A percentile compares a stretch with the other conserved stretches of the same genome.
Conservation (phyloP, 2,888 invertebrate genomes). For the Thereva nobilitata region DNA sequence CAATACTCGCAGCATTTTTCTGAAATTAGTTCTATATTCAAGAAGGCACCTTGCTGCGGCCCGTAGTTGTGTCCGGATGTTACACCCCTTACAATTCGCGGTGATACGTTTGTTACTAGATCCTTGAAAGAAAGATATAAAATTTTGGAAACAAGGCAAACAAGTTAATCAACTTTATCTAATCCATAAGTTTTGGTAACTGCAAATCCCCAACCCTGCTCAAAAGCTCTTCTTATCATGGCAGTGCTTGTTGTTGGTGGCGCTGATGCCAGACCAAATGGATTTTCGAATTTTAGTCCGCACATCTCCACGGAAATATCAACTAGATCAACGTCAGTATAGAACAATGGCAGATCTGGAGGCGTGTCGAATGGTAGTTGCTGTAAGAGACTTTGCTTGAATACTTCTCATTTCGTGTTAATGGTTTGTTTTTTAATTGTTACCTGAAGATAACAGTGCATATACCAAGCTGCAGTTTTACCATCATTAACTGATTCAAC, state of each 20-base stretch:
- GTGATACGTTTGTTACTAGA: slow-evolving; percentile 94
- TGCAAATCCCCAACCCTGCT: slow-evolving; percentile 97
- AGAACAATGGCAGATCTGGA: slow-evolving; percentile 86
- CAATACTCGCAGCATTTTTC: slow-evolving; percentile 95
- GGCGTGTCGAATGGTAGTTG: slow-evolving; percentile 65
- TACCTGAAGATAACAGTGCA: slow-evolving; percentile 90
- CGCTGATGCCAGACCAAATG: slow-evolving; percentile 96
- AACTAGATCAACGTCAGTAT: slow-evolving; percentile 89
- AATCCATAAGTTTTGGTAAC: slow-evolving; percentile 96
- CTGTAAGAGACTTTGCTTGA: slow-evolving; percentile 52
- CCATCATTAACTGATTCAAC: slow-evolving; percentile 99
- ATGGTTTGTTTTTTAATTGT: no score
- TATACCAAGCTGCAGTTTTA: slow-evolving; percentile 94
- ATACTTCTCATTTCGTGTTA: neutral
- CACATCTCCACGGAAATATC: slow-evolving; percentile 93
- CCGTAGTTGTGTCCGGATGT: slow-evolving; percentile 91
- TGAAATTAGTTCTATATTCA: slow-evolving; percentile 97
- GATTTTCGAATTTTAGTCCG: slow-evolving; percentile 92
- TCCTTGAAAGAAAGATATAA: slow-evolving; percentile 65
- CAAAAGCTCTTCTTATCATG: slow-evolving; percentile 94
- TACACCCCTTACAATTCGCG: slow-evolving; percentile 91
- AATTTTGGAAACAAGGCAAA: neutral
- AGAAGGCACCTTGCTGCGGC: slow-evolving; percentile 94
- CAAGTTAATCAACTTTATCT: slow-evolving; percentile 73
- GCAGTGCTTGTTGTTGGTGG: slow-evolving; percentile 92